Percentiles rank a stretch among this genome's conserved stretches.
Conservation (phyloP, 1,140 invertebrate species). For the Nylanderia fulva region DNA sequence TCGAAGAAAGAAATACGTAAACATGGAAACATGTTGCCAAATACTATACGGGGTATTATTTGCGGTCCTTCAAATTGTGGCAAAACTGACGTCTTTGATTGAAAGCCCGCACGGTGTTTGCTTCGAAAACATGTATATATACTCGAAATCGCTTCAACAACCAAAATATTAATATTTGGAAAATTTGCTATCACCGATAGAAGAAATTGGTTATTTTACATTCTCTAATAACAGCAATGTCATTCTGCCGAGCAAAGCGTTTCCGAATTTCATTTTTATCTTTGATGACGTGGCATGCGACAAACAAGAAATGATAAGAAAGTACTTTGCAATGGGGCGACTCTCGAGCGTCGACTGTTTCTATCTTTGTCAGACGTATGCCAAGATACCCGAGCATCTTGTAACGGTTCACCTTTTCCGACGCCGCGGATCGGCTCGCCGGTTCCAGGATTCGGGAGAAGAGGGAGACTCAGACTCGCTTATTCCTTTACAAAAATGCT, state of each 20-base stretch:
- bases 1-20: no score
- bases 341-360: not conserved
- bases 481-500: no score
- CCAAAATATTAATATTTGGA: not conserved
- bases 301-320: not conserved
- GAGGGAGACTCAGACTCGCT: no score
- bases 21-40: no score
- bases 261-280: not conserved
- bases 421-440: no score
- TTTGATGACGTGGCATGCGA: constrained; percentile 1
- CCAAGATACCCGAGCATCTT: no score
- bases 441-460: no score
- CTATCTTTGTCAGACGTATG: not conserved
- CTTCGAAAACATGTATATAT: not conserved
- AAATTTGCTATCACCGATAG: not conserved
- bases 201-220: constrained; percentile 6
- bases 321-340: not conserved
- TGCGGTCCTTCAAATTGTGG: not conserved
- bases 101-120: not conserved
- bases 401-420: no score
- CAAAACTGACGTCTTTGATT: not conserved
- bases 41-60: not conserved
- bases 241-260: not conserved
- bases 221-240: not conserved
- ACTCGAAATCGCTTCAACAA: constrained; percentile 5